Conservation (phyloP, 2,888 invertebrate genomes). For the Rhorus exstirpatorius region DNA sequence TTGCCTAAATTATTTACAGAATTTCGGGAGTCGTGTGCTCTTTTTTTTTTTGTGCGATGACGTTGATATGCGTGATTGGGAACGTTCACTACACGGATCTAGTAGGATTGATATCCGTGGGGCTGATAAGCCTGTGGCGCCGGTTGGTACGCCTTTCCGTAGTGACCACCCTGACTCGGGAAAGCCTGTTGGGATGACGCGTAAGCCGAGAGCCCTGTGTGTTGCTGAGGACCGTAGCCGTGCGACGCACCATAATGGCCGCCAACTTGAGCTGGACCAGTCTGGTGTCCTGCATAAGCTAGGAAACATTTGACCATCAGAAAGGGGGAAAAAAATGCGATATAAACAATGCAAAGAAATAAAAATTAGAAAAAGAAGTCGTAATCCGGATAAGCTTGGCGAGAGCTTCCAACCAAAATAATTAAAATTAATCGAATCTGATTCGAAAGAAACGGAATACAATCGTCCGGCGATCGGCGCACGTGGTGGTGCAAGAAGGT, state of each 20-base stretch:
- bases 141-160: constrained; percentile 74
- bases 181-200: constrained; percentile 61
- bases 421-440: background rate
- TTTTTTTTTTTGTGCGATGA: constrained; percentile 46
- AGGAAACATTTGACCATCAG: constrained; percentile 49
- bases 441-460: background rate
- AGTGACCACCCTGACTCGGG: constrained; percentile 52
- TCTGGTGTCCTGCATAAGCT: constrained; percentile 75
- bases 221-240: constrained; percentile 61
- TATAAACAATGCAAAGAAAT: background rate
- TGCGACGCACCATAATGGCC: constrained; percentile 74
- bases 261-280: constrained; percentile 66
- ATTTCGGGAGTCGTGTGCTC: constrained; percentile 64
- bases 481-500: constrained; percentile 38
- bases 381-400: background rate
- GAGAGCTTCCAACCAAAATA: background rate
- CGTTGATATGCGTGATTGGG: constrained; percentile 52
- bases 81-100: constrained; percentile 57
- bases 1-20: constrained; percentile 85
- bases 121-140: constrained; percentile 77
- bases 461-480: constrained; percentile 4
- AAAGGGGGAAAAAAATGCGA: background rate
- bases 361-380: background rate
- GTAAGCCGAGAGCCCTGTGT: constrained; percentile 62
- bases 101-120: constrained; percentile 81